phyloP scores from a whole-genome alignment of 2,888 invertebrate genomes.

The Erynnis tages region DNA sequence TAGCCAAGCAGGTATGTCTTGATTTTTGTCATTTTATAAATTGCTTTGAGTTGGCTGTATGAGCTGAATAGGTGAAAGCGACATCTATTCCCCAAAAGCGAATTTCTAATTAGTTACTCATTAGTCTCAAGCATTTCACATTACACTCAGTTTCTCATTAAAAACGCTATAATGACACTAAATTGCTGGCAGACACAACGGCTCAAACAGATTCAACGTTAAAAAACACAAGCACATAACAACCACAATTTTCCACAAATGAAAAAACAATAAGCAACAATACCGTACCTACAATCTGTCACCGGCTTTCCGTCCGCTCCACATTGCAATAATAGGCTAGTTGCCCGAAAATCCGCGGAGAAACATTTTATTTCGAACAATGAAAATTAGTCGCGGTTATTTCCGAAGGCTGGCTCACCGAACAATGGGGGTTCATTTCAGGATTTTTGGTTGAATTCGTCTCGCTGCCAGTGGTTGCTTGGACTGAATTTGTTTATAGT shows the following conservation, averaged over 20 bases:
- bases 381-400: constrained; percentile 27
- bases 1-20: no score
- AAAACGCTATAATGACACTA: no score
- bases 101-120: no score
- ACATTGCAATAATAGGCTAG: constrained; percentile 27
- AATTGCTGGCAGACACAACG: no score
- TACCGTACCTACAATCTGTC: constrained; percentile 17
- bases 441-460: constrained; percentile 89
- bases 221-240: background rate
- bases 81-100: no score
- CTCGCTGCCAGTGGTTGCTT: constrained; percentile 88
- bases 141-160: no score
- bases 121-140: no score
- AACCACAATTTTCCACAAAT: background rate
- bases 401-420: constrained; percentile 20
- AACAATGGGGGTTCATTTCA: constrained; percentile 46
- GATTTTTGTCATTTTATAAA: no score
- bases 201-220: no score
- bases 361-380: constrained; percentile 28
- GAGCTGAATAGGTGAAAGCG: no score
- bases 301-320: constrained; percentile 8
- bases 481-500: no score
- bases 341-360: constrained; percentile 25
- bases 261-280: background rate
- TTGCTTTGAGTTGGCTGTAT: no score